Evolutionary conservation across 2,797 vertebrate species (phyloP), one percentile per base, ranked within the genome.

Genomic region (Malurus leucopterus): DNA sequence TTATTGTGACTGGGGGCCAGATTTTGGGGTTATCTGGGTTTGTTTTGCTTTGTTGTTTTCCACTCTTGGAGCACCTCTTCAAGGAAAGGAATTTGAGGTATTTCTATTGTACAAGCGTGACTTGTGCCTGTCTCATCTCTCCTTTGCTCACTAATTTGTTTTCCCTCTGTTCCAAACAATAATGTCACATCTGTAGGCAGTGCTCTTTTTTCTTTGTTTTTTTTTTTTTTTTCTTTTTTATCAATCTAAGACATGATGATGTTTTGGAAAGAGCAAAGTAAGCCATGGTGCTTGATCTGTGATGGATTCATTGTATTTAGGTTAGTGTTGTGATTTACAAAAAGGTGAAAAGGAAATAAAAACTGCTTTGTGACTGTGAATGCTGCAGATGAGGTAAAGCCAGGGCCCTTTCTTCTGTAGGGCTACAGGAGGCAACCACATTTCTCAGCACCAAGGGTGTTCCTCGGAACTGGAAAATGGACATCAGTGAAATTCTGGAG

Each of bases 401-500:
- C 63, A 44, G 74, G 55, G 44, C 59, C n/a, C 78, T 93, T 95
- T 96, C 58, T 80, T 38, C 88, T 72, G 4, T 88, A 99, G 99
- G 98, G 79, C 93, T 98, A 13, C 97, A 97, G 72, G 98, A 97
- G 74, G 98, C 99, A 36, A 96, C 93, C 92, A 61, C 71, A 0
- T 99, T 99, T 93, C 94, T 98, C 63, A 96, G 94, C 95, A 96
- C 91, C 57, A 97, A 91, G 89, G 88, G 96, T 22, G 96, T 99
- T 92, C 99, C 99, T 54, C 97, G 98, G 21, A 96, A 95, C 64
- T 99, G 99, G 99, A 99, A 99, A 96, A 99, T 99, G 98, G 99
- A 99, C 94, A 98, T 99, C 96, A 99, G 98, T 95, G 99, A 99
- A 95, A 99, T 99, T 88, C 96, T 99, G 62, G 99, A 99, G 92